These are phyloP conservation scores for Paralinhomoeus sp. DNA, from an alignment of 2,888 invertebrate species.

Conservation along the genomic window DNA sequence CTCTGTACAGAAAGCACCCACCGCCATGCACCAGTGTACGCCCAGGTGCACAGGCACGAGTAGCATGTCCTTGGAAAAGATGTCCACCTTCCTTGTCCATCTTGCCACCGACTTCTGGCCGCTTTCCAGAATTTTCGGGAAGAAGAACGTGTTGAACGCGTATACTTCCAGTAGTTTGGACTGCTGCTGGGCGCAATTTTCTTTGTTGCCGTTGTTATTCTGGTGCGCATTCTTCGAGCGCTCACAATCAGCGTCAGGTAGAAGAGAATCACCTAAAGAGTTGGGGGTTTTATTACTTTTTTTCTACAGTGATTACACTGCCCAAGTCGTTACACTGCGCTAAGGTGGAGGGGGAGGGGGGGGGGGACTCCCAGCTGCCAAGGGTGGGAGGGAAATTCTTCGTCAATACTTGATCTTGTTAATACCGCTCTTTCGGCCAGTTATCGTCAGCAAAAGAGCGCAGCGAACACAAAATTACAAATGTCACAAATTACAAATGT, in stretches of 20 bases:
- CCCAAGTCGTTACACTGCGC: too few relatives aligned
- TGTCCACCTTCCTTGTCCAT: constrained; percentile 61
- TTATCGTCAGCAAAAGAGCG: too few relatives aligned
- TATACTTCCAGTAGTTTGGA: constrained; percentile 35
- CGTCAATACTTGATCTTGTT: not conserved
- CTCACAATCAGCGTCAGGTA: constrained; percentile 86
- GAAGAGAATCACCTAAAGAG: too few relatives aligned
- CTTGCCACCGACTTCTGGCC: constrained; percentile 58
- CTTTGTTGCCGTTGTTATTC: too few relatives aligned
- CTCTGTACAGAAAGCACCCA: constrained; percentile 22
- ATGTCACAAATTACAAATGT: constrained; percentile 1
- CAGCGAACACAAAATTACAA: not conserved
- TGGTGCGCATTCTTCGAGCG: too few relatives aligned
- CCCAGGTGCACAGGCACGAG: constrained; percentile 74
- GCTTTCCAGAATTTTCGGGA: constrained; percentile 51
- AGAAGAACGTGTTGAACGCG: constrained; percentile 85
- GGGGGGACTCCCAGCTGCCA: not conserved
- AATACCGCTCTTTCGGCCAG: too few relatives aligned
- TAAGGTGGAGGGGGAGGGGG: not conserved
- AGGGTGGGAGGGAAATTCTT: not conserved
- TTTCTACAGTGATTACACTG: not conserved
- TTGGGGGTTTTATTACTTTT: constrained; percentile 53
- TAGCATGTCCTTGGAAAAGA: constrained; percentile 61
- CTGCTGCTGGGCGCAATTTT: too few relatives aligned
- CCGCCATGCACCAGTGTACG: constrained; percentile 89